Base-by-base conservation (phyloP, 2,888 invertebrate genomes). In the Scaptomyza flava region DNA sequence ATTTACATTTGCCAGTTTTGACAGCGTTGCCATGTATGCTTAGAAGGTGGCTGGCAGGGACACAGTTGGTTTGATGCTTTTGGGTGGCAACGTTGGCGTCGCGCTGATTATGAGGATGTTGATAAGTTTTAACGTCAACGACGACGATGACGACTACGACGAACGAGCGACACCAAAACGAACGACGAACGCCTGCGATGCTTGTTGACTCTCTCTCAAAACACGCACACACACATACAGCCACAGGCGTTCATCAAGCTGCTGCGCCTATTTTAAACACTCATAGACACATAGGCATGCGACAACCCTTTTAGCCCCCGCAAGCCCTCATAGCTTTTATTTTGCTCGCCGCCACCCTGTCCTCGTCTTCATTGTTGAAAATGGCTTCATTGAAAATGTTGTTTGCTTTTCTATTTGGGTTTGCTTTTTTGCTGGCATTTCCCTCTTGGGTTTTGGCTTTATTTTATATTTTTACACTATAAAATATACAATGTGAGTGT, bases 361-460 rank as follows among this genome's bases (percentile, higher is more conserved):
- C 12, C 23, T 8, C 12, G 42, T 48, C 54, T 14, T n/a, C 60
- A 61, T 68, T 78, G 83, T 81, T 60, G 71, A 82, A 84, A 85
- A 85, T 85, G 84, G 84, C 84, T 85, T 85, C 84, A 85, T 85
- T 85, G 88, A 85, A 85, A 85, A 85, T 88, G 82, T 87, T 83
- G 87, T 83, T 83, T 87, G 82, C 85, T 87, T 81, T 83, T 83
- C 82, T 85, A 83, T 83, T 83, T 83, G 87, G 87, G 68, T 87
- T 85, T 85, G 74, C 82, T 63, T 41, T 67, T 41, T 64, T 72
- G 70, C 66, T 77, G 65, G 70, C 75, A 41, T 41, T 73, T 78
- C 41, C 42, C 59, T 56, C 42, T 42, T 57, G 59, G 31, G 2
- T 74, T 72, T 67, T 76, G 63, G 81, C 73, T 84, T 81, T 87